phyloP scores from a whole-genome alignment of 2,797 vertebrate genomes.

The Peromyscus nudipes region DNA sequence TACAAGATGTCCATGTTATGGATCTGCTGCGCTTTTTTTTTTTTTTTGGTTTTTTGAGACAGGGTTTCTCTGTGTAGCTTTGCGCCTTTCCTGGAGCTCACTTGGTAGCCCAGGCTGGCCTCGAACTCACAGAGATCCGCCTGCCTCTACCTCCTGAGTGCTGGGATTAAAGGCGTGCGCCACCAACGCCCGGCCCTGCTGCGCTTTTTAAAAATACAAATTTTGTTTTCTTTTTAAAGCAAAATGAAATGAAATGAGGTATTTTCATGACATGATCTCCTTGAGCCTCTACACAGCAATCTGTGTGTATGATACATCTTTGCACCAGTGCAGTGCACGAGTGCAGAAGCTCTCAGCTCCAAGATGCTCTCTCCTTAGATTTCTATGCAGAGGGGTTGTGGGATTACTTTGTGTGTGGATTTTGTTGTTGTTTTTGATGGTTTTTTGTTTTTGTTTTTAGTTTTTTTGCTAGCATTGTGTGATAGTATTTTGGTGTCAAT shows the following conservation, averaged over 20 bases:
- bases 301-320: not conserved
- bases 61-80: too few relatives aligned
- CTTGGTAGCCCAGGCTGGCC: too few relatives aligned
- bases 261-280: not conserved
- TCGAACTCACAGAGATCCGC: too few relatives aligned
- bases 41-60: too few relatives aligned
- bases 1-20: not conserved
- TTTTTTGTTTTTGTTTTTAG: not conserved
- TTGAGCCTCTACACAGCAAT: not conserved
- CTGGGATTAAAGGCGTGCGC: too few relatives aligned
- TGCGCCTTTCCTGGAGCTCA: too few relatives aligned
- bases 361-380: not conserved
- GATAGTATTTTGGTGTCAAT: conserved; percentile 57
- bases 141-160: too few relatives aligned
- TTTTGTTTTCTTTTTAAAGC: conserved; percentile 51
- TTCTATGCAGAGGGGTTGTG: not conserved
- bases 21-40: conserved; percentile 23
- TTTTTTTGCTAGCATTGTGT: conserved; percentile 63
- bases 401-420: not conserved
- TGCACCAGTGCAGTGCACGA: not conserved
- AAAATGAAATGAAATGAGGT: conserved; percentile 21
- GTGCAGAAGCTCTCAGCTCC: not conserved
- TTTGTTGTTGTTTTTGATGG: not conserved
- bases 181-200: too few relatives aligned
- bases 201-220: not conserved